Conservation (phyloP, 2,113 vertebrate species). For the Sylvietta virens region DNA sequence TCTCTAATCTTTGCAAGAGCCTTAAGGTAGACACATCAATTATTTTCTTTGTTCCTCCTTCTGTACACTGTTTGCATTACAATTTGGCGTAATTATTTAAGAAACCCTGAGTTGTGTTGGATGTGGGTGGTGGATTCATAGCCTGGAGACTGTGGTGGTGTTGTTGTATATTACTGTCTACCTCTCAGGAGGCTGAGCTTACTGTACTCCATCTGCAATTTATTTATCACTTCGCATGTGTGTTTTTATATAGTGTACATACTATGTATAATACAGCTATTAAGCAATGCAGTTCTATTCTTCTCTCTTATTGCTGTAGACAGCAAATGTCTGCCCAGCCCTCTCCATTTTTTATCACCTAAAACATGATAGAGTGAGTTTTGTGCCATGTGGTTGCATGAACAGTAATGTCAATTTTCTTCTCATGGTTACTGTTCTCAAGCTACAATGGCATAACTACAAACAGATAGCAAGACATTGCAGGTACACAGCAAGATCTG, state of each 20-base stretch:
- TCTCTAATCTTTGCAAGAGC: slow-evolving; percentile 45
- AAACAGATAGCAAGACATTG: background rate
- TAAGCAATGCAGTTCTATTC: background rate
- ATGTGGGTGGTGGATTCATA: slow-evolving; percentile 5
- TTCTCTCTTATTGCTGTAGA: background rate
- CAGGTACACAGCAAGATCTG: background rate
- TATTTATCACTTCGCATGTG: background rate
- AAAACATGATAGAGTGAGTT: background rate
- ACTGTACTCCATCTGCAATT: background rate
- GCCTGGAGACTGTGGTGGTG: background rate
- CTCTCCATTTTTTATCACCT: background rate
- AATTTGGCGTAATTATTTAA: slow-evolving; percentile 42
- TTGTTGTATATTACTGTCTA: background rate
- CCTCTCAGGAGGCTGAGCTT: background rate
- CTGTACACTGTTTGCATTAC: slow-evolving; percentile 25
- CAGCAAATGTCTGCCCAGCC: background rate
- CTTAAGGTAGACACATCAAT: background rate
- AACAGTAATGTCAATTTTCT: background rate
- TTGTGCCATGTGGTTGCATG: background rate
- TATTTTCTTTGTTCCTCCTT: slow-evolving; percentile 56
- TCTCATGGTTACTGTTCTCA: background rate
- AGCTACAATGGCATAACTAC: background rate
- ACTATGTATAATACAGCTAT: background rate
- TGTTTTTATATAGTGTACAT: background rate
- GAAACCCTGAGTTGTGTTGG: background rate